Conservation (phyloP, 2,113 vertebrate species). For the Anser cygnoides region DNA sequence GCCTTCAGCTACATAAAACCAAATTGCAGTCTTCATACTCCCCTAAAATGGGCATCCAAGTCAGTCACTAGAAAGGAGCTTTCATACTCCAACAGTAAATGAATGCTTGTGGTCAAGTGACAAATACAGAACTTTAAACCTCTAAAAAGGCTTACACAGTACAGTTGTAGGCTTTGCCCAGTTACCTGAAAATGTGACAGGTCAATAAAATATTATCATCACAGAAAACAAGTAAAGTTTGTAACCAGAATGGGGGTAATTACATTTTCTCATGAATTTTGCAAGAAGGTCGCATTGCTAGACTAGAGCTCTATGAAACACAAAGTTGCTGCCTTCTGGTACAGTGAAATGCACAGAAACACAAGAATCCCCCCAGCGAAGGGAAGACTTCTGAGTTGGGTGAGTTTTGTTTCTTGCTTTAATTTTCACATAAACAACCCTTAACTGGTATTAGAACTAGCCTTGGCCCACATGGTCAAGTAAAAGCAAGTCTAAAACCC, state of each 20-base stretch:
- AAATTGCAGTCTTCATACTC: not conserved
- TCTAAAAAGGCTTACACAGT: not conserved
- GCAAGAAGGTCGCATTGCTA: not conserved
- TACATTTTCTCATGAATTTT: not conserved
- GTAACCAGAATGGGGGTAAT: not conserved
- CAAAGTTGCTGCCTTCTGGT: not conserved
- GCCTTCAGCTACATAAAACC: not conserved
- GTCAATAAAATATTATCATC: rapidly evolving
- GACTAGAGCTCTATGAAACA: too few species aligned
- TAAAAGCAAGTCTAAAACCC: not conserved
- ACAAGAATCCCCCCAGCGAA: not conserved
- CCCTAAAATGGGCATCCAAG: not conserved
- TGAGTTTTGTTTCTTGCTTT: not conserved
- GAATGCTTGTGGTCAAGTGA: not conserved
- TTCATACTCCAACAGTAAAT: not conserved
- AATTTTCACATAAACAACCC: not conserved
- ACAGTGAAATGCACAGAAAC: not conserved
- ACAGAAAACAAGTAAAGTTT: not conserved
- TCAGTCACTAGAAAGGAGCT: not conserved
- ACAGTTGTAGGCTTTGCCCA: not conserved
- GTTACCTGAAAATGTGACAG: not conserved
- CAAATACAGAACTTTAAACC: not conserved
- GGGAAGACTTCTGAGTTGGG: rapidly evolving
- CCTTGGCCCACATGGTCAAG: not conserved
- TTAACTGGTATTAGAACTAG: not conserved